These are phyloP conservation scores for Tachina lurida DNA, from an alignment of 2,888 invertebrate species.

Conservation along the genomic window DNA sequence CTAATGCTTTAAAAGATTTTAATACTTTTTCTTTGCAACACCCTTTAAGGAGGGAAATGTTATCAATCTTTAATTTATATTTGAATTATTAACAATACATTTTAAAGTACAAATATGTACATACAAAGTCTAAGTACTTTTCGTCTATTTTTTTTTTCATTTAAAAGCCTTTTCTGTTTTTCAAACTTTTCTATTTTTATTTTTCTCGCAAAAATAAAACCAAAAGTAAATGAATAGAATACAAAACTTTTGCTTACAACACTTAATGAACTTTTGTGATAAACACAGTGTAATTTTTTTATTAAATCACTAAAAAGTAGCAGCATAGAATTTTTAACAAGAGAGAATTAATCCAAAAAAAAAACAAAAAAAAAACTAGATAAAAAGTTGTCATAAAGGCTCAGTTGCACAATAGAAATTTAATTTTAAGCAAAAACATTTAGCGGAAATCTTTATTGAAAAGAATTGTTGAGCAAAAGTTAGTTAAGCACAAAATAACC, in stretches of 20 bases:
- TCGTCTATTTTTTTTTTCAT: background rate
- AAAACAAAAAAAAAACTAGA: background rate
- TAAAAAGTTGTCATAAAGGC: background rate
- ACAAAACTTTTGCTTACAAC: slow-evolving; percentile 59
- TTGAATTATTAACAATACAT: no score
- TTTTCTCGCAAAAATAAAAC: background rate
- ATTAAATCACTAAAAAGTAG: slow-evolving; percentile 29
- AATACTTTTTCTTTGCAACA: no score
- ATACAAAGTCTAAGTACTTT: background rate
- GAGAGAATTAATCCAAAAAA: background rate
- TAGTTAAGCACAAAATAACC: no score
- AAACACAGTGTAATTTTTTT: slow-evolving; percentile 54
- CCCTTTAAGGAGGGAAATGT: no score
- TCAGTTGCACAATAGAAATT: background rate
- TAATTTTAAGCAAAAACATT: background rate
- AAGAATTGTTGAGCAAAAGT: no score
- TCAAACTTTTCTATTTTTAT: background rate
- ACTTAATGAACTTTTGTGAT: slow-evolving; percentile 71
- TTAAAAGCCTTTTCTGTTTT: background rate
- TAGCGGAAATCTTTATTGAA: no score
- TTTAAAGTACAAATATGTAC: no score
- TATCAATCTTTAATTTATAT: no score
- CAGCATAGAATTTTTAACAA: slow-evolving; percentile 24
- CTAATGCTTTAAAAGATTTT: no score
- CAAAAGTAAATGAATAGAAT: background rate